A percentile compares a stretch with the other conserved stretches of the same genome.
These are phyloP conservation scores for Centropus bengalensis DNA, from an alignment of 2,113 vertebrate species.

Conservation along the genomic window DNA sequence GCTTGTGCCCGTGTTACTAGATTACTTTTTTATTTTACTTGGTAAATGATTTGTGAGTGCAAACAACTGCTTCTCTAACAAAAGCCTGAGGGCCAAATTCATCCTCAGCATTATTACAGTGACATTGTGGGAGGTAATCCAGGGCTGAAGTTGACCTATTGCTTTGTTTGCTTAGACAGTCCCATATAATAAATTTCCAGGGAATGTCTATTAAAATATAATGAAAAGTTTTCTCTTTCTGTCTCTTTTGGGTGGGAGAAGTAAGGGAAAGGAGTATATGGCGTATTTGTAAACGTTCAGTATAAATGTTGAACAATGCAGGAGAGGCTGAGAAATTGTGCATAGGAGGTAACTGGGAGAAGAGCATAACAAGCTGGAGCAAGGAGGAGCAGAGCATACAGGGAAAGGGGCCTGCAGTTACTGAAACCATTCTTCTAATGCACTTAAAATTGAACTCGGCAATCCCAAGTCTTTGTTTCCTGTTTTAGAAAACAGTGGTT, in stretches of 20 bases:
- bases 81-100: neutral
- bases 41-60: neutral
- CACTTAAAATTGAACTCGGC: neutral
- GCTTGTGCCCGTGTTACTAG: neutral
- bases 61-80: neutral
- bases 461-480: neutral
- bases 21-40: neutral
- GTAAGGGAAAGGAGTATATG: neutral
- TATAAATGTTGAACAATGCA: neutral
- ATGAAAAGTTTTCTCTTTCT: neutral
- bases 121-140: neutral
- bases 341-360: neutral
- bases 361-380: neutral
- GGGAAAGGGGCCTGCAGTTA: neutral
- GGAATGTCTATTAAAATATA: neutral
- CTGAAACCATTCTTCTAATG: neutral
- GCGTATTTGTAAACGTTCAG: neutral
- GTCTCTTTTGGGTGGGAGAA: neutral
- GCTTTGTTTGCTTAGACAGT: slow-evolving; percentile 12
- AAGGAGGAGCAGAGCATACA: neutral
- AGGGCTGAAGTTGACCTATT: neutral
- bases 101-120: neutral
- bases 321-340: neutral
- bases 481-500: neutral
- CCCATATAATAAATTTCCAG: neutral